Percentiles rank a stretch among this genome's conserved stretches.
Evolutionary conservation across 2,113 vertebrate genomes (phyloP).

Genomic region (Vidua chalybeata): DNA sequence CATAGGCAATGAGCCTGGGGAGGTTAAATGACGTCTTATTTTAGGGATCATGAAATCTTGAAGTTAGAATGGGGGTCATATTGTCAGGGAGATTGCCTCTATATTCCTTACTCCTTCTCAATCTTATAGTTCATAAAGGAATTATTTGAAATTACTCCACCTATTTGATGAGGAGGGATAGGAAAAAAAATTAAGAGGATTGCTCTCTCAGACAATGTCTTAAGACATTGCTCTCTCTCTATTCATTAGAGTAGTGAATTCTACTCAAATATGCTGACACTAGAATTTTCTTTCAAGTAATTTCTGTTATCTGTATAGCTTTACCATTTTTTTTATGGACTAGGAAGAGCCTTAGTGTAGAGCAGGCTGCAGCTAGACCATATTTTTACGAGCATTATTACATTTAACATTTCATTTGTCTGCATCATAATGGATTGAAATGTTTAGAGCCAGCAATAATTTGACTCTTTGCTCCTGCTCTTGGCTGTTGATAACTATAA

Average conservation of each 20-base stretch:
- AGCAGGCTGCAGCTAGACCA: background rate
- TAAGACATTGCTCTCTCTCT: too few relatives aligned
- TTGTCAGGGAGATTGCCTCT: background rate
- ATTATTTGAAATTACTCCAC: background rate
- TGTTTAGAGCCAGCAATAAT: background rate
- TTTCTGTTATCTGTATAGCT: background rate
- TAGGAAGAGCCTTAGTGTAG: background rate
- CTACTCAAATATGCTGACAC: background rate
- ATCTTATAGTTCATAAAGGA: background rate
- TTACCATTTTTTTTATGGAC: background rate
- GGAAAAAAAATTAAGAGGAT: background rate
- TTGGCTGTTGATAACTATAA: background rate
- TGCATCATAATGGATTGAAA: background rate
- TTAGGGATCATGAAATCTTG: background rate
- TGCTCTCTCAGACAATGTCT: background rate
- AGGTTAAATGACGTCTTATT: slow-evolving; percentile 11
- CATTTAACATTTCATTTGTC: background rate
- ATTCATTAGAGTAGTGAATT: background rate
- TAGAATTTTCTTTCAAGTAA: background rate
- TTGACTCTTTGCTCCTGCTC: background rate
- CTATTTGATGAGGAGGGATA: background rate
- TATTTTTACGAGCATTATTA: background rate
- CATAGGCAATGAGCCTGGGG: background rate
- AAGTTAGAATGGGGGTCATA: background rate
- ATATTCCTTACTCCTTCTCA: background rate